Conservation (phyloP, 2,113 vertebrate genomes). For the Anser brachyrhynchus region DNA sequence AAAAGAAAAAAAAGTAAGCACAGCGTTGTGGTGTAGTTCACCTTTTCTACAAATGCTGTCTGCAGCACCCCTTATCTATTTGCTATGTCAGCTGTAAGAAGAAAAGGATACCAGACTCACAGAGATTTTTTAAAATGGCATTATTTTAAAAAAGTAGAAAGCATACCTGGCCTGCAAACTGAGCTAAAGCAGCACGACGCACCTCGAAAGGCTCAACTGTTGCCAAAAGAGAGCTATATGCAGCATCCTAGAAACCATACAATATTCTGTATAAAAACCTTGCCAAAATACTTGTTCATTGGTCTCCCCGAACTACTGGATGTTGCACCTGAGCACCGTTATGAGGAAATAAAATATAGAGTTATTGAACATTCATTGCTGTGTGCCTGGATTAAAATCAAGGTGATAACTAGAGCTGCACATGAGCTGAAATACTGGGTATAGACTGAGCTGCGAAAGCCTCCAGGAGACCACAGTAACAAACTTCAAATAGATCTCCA, state of each 20-base stretch:
- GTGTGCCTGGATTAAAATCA: neutral
- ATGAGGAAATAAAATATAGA: neutral
- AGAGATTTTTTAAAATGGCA: neutral
- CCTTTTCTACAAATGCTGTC: neutral
- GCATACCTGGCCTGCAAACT: neutral
- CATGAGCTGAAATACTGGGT: slow-evolving; percentile 12
- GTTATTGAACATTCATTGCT: neutral
- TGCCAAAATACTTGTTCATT: neutral
- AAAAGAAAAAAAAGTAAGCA: neutral
- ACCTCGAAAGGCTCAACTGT: neutral
- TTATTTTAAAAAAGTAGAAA: neutral
- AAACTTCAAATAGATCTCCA: slow-evolving; percentile 13
- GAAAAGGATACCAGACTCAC: neutral
- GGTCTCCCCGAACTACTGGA: neutral
- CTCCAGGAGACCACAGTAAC: slow-evolving; percentile 42
- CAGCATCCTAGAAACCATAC: neutral
- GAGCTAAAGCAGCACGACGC: neutral
- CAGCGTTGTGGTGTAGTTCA: slow-evolving; percentile 20
- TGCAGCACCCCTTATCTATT: neutral
- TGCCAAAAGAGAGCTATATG: neutral
- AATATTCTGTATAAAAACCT: neutral
- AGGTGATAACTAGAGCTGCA: slow-evolving; percentile 39
- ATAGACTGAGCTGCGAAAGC: slow-evolving; percentile 23
- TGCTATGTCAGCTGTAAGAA: neutral
- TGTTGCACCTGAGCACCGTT: slow-evolving; percentile 25